phyloP scores from a whole-genome alignment of 2,888 invertebrate genomes.

The Drosophila cracens region DNA sequence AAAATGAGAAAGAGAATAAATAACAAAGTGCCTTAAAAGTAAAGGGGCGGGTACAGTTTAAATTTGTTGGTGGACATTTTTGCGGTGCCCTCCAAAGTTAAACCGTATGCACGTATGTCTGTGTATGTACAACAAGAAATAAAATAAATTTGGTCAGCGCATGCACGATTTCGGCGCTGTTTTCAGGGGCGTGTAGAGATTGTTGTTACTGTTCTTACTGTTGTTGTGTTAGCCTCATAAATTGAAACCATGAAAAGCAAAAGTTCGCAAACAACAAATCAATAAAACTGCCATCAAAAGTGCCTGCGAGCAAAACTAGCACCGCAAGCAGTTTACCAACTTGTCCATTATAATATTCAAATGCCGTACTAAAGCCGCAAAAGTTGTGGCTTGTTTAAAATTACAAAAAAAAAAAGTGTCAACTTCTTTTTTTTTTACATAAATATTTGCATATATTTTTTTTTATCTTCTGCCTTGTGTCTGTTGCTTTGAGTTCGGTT shows the following conservation, averaged over 20 bases:
- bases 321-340: constrained; percentile 44
- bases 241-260: constrained; percentile 56
- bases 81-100: constrained; percentile 58
- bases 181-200: constrained; percentile 59
- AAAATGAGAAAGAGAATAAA: constrained; percentile 31
- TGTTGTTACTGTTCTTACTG: constrained; percentile 36
- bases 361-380: constrained; percentile 30
- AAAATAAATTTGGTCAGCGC: constrained; percentile 55
- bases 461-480: constrained; percentile 16
- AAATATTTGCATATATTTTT: constrained; percentile 3
- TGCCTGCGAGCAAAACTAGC: constrained; percentile 60
- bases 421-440: constrained; percentile 6
- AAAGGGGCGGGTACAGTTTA: constrained; percentile 59
- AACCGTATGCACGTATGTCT: constrained; percentile 30
- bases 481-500: constrained; percentile 8
- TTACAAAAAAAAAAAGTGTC: constrained; percentile 4
- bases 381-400: constrained; percentile 6
- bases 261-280: constrained; percentile 71
- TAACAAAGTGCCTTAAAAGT: constrained; percentile 51
- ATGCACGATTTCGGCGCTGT: constrained; percentile 72
- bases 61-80: constrained; percentile 65
- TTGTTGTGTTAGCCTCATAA: constrained; percentile 57
- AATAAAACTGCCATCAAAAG: constrained; percentile 74
- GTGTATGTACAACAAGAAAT: constrained; percentile 31
- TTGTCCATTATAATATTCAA: constrained; percentile 29